Percentiles rank a stretch among this genome's conserved stretches.
These are phyloP conservation scores for Mastigias papua DNA, from an alignment of 30 jellyfish, hydroid and myxozoan genomes.

Conservation along the genomic window DNA sequence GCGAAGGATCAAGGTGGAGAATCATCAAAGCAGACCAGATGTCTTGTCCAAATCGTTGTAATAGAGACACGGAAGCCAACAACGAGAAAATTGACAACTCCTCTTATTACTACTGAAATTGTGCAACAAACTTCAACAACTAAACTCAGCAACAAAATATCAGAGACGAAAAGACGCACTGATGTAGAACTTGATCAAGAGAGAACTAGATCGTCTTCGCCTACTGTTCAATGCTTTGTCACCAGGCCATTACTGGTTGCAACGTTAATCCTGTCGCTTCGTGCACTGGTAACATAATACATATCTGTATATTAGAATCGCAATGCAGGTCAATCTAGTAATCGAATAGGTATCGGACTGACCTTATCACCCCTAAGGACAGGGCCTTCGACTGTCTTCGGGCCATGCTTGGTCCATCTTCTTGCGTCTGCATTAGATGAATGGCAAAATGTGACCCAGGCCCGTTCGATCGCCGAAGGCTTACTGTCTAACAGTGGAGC, in stretches of 20 bases:
- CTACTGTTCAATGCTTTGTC: neutral
- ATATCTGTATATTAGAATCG: neutral
- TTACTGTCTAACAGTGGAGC: too few species aligned
- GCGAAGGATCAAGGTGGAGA: slow-evolving; percentile 57
- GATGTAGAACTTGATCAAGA: slow-evolving; percentile 8
- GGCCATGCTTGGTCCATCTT: neutral
- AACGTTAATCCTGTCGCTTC: slow-evolving; percentile 18
- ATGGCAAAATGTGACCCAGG: neutral
- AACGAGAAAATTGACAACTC: slow-evolving; percentile 1
- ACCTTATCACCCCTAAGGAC: neutral
- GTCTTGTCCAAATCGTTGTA: slow-evolving; percentile 41
- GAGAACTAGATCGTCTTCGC: slow-evolving; percentile 26
- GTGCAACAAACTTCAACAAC: slow-evolving; percentile 1
- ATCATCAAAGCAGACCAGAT: slow-evolving; percentile 27
- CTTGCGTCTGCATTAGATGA: neutral
- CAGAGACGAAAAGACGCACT: neutral
- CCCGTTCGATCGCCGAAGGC: neutral
- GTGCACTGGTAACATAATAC: slow-evolving; percentile 46
- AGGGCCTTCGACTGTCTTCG: neutral
- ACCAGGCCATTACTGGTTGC: neutral
- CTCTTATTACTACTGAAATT: neutral
- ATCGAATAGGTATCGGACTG: neutral
- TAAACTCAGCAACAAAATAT: neutral
- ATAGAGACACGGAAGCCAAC: slow-evolving; percentile 33
- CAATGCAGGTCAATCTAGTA: neutral